These are phyloP conservation scores for Meiosimyza platycephala DNA, from an alignment of 2,888 invertebrate species.

Conservation along the genomic window DNA sequence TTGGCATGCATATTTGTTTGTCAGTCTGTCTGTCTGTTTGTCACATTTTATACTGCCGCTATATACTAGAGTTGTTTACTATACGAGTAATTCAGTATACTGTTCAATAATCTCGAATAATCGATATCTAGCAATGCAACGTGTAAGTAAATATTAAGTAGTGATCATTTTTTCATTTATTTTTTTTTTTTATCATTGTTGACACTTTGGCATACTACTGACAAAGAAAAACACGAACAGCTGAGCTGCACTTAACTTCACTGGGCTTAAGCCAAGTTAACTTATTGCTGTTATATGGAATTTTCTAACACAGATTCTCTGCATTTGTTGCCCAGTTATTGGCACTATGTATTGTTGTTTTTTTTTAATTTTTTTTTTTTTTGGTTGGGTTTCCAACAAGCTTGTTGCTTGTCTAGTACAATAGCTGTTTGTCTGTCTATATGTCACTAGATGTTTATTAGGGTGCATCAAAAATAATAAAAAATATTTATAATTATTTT, in stretches of 20 bases:
- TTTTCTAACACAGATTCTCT: no score
- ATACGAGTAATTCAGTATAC: not conserved
- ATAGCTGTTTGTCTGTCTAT: no score
- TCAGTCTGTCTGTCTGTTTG: not conserved
- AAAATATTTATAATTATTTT: no score
- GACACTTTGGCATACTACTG: not conserved
- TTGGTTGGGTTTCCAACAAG: no score
- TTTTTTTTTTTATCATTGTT: not conserved
- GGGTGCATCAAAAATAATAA: no score
- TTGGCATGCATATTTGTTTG: constrained; percentile 1
- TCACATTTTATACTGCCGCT: not conserved
- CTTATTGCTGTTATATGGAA: no score
- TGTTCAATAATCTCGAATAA: not conserved
- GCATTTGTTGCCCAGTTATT: no score
- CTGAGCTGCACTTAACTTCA: constrained; percentile 1
- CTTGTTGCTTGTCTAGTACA: no score
- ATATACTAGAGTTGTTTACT: not conserved
- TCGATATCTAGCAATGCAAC: constrained; percentile 6
- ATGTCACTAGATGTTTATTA: no score
- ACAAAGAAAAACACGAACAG: not conserved
- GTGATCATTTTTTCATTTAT: not conserved
- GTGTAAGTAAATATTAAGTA: not conserved
- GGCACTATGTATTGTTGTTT: no score
- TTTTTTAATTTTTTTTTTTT: no score
- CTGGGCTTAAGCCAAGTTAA: no score